Evolutionary conservation across 2,113 vertebrate species (phyloP), one percentile per base, ranked within the genome.

Genomic region (Limnothrissa miodon): DNA sequence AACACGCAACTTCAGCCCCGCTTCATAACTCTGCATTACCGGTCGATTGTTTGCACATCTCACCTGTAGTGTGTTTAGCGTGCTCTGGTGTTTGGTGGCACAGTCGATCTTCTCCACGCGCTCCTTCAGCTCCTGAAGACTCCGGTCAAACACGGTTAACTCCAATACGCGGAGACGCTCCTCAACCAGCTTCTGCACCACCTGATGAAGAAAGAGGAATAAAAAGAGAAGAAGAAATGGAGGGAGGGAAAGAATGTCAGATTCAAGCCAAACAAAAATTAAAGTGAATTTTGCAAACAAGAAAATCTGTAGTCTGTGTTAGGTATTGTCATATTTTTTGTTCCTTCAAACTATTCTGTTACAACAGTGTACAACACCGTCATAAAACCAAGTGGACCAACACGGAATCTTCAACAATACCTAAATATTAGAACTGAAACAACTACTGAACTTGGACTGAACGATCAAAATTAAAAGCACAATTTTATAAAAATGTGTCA

Each of bases 71-170:
- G 96, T 93, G 81, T 93, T 96, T 83, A 99, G 93, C 86, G 95
- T 92, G 9, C 93, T 94, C 92, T 99, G 98, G 90, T 99, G 97
- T 88, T 96, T 98, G 45, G 95, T 96, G 66, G 90, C 88, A 90
- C 96, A 97, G 86, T 99, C 97, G 0, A 98, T 96, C 87, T 97
- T 97, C 45, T 98, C 97, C 86, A 99, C 96, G 86, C 97, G 92
- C 10, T 94, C 94, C 91, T 96, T 98, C 80, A 99, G 88, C 87
- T 99, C 97, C 62, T 96, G 94, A 84, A 99, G 91, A 87, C 92
- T 92, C 89, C 94, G 95, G 88, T 99, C 97, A 89, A 99, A 98
- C 42, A 97, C 92, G 0, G 94, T 93, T 90, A 94, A 92, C 85
- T 99, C 95, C 81, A 99, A 88, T 4, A 92, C 91, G 66, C 84